Base-by-base conservation (phyloP, 2,888 invertebrate species). In the Metellina segmentata region DNA sequence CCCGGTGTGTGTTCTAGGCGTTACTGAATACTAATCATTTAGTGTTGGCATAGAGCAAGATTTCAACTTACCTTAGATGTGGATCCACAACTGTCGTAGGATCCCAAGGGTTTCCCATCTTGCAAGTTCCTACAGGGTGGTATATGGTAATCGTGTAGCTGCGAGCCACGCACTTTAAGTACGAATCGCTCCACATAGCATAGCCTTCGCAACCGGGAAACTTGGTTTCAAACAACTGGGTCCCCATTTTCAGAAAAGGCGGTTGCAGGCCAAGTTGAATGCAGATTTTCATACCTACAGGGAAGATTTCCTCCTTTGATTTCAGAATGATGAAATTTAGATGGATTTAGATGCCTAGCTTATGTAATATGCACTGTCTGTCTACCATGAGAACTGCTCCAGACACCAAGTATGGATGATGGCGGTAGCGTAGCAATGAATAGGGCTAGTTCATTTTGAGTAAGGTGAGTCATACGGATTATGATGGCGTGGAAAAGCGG, bases 71-170 rank as follows among this genome's bases (percentile, higher is more conserved):
- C 93, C 93, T 92, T 72, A 98, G 95, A 91, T 97, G 96, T 0
- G 97, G 96, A 95, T 98, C 98, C 0, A 98, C 98, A 0, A 98
- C 98, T 0, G 98, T 97, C 20, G 96, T 96, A 0, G 96, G 95
- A 94, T 98, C 98, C 96, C 96, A 96, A 2, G 96, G 95, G 0
- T 97, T 97, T 8, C 98, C 98, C 98, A 98, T 98, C 95, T 98
- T 98, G 19, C 97, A 96, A 0, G 98, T 98, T 7, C 98, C 98
- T 77, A 97, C 97, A 0, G 98, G 98, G 95, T 98, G 98, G 94
- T 98, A 98, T 94, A 98, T 97, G 6, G 98, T 98, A 97, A 98
- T 97, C 7, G 98, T 97, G 94, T 98, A 97, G 86, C 97, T 97
- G 52, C 98, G 95, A 85, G 97, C 97, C 94, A 97, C 97, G 94